Conservation (phyloP, 2,888 invertebrate genomes). For the Ormyrus pomaceus region DNA sequence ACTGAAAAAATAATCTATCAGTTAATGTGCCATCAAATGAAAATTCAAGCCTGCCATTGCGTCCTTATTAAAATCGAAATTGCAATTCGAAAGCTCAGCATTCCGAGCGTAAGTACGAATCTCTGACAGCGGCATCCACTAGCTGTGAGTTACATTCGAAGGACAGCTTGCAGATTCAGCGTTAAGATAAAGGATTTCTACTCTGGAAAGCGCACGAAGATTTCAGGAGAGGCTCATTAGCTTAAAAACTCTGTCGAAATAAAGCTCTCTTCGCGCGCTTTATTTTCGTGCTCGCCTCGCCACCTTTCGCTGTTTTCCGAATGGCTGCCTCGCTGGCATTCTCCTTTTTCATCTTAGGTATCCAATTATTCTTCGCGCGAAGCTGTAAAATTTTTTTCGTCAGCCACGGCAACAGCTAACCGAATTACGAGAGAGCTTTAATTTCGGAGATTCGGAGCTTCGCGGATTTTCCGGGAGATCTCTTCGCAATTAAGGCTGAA, state of each 20-base stretch:
- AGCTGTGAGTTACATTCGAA: not conserved
- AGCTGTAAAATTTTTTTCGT: constrained; percentile 12
- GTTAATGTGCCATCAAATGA: too few species aligned
- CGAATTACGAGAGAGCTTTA: constrained; percentile 5
- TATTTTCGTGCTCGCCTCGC: too few species aligned
- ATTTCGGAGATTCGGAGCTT: constrained; percentile 25
- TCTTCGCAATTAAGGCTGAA: constrained; percentile 2
- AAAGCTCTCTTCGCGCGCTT: too few species aligned
- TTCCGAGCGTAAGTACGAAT: too few species aligned
- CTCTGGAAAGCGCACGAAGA: not conserved
- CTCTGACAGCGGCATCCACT: too few species aligned
- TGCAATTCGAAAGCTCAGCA: too few species aligned
- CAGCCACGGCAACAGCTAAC: not conserved
- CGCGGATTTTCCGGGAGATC: not conserved
- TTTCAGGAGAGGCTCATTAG: constrained; percentile 5
- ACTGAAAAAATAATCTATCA: too few species aligned
- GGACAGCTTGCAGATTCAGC: not conserved
- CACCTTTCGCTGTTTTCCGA: too few species aligned
- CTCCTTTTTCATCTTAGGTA: not conserved
- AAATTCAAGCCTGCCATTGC: too few species aligned
- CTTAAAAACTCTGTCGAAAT: constrained; percentile 22
- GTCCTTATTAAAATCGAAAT: too few species aligned
- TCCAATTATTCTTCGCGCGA: not conserved
- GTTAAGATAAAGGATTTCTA: too few species aligned
- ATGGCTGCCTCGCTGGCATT: too few species aligned